These are phyloP conservation scores for Pipa parva DNA, from an alignment of 2,113 vertebrate species.

Conservation along the genomic window DNA sequence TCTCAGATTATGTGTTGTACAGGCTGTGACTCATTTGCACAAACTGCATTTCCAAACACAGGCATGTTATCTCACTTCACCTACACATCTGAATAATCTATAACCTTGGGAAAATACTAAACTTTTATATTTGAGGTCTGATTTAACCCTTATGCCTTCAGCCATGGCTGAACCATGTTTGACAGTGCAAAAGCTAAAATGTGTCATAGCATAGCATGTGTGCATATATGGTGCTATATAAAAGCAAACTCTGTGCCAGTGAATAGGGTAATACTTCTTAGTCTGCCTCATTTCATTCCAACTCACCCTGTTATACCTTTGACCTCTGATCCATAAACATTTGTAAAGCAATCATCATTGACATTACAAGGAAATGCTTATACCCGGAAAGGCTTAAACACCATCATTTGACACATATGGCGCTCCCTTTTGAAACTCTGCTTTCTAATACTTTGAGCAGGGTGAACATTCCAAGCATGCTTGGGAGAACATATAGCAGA, in stretches of 20 bases:
- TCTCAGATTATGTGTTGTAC: not conserved
- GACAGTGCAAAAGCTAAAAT: too few relatives aligned
- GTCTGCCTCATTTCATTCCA: not conserved
- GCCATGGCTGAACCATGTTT: too few relatives aligned
- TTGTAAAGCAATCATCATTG: not conserved
- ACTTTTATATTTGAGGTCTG: not conserved
- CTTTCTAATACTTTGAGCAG: conserved; percentile 1
- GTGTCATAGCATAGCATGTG: too few relatives aligned
- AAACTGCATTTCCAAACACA: not conserved
- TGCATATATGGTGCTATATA: too few relatives aligned
- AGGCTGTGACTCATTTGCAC: not conserved
- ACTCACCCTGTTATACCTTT: not conserved
- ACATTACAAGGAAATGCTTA: conserved; percentile 19
- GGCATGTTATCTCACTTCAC: not conserved
- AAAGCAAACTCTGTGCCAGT: not conserved
- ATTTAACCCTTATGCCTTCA: too few relatives aligned
- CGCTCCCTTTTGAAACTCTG: conserved; percentile 2
- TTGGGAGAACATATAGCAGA: not conserved
- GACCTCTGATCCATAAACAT: not conserved
- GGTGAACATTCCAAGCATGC: conserved; percentile 18
- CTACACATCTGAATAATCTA: not conserved
- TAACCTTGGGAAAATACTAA: not conserved
- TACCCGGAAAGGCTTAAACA: not conserved
- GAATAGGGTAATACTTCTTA: not conserved
- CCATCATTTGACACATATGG: conserved; percentile 9